Evolutionary conservation across 2,888 invertebrate genomes (phyloP).

Genomic region (Drosophila formosana): DNA sequence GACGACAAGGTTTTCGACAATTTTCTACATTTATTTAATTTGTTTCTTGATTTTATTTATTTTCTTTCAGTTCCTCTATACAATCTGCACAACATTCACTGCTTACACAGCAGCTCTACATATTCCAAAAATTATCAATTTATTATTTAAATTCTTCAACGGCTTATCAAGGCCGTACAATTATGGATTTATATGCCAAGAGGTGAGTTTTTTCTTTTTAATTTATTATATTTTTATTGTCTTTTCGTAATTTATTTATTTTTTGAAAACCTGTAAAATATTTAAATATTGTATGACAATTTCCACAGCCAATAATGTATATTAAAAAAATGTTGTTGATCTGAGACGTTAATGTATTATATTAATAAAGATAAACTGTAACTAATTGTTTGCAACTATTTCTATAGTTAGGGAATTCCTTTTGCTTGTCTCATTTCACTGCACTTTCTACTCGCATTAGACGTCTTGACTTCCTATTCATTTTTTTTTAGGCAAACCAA

Average conservation of each 20-base stretch:
- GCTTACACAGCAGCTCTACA: conserved; percentile 31
- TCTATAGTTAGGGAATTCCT: background rate
- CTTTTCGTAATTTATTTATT: background rate
- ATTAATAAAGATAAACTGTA: conserved; percentile 1
- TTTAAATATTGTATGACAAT: background rate
- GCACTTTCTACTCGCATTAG: conserved; percentile 28
- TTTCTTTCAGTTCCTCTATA: conserved; percentile 47
- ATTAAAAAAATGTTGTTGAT: background rate
- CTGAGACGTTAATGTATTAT: background rate
- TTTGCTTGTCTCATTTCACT: conserved; percentile 10
- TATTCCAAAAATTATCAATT: conserved; percentile 22
- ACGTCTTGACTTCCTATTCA: conserved; percentile 27
- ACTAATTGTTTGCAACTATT: background rate
- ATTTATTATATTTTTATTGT: background rate
- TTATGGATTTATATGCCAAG: conserved; percentile 78
- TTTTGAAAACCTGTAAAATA: background rate
- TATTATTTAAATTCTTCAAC: conserved; percentile 37
- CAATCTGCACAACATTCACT: conserved; percentile 31
- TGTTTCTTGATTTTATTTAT: conserved; percentile 1
- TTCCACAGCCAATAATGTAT: background rate
- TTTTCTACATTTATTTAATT: conserved; percentile 1
- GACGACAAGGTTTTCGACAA: background rate
- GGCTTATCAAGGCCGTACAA: conserved; percentile 76
- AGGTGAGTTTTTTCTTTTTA: conserved; percentile 63
- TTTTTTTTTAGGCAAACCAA: conserved; percentile 29